Conservation (phyloP, 2,888 invertebrate species). For the Anthophora plumipes region DNA sequence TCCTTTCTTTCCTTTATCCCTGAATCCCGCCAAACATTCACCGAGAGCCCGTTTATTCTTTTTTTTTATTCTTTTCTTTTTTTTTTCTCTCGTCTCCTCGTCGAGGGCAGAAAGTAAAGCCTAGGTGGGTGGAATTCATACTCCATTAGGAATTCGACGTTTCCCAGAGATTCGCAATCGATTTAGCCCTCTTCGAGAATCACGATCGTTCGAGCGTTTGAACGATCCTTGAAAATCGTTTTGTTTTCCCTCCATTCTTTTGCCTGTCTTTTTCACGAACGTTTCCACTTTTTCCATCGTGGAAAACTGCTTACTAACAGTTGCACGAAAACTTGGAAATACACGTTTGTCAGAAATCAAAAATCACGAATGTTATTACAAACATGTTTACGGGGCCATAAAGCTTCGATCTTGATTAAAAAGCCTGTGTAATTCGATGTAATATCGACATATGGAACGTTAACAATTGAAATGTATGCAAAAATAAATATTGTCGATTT, state of each 20-base stretch:
- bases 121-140: constrained; percentile 30
- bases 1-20: constrained; percentile 18
- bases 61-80: neutral
- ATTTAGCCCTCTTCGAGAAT: constrained; percentile 43
- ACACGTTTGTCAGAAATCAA: too few species aligned
- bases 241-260: constrained; percentile 7
- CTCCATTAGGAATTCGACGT: constrained; percentile 39
- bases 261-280: neutral
- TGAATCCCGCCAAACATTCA: neutral
- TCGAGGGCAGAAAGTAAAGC: neutral
- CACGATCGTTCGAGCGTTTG: constrained; percentile 36
- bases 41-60: neutral
- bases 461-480: neutral
- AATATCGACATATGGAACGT: neutral
- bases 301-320: neutral
- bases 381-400: neutral
- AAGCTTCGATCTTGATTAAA: neutral
- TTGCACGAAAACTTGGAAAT: neutral
- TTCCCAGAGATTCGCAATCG: constrained; percentile 33
- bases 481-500: neutral
- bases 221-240: constrained; percentile 53
- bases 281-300: neutral
- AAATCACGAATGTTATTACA: too few species aligned
- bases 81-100: neutral
- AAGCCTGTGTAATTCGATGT: neutral